A percentile compares a stretch with the other conserved stretches of the same genome.
Conservation (phyloP, 37 sponge, comb jelly and placozoan species). For the Cliona cf. orientalis region DNA sequence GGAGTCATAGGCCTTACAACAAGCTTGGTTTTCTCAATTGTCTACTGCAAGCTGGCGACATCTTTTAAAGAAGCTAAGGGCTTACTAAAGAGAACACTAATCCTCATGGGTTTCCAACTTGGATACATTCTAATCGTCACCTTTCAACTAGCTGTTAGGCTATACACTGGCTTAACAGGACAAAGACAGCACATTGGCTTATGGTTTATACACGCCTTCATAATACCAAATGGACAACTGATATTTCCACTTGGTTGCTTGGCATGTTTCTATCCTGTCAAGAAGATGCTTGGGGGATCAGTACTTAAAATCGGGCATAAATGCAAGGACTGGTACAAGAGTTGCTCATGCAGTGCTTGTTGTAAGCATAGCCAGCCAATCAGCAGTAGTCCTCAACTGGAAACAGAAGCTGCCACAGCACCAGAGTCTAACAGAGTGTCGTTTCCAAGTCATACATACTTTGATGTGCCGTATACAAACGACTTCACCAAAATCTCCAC, state of each 20-base stretch:
- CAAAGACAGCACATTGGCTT: neutral
- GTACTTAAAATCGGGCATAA: no score
- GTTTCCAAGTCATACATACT: neutral
- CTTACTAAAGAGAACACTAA: neutral
- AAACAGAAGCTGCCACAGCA: neutral
- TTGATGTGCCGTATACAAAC: neutral
- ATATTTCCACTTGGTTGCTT: neutral
- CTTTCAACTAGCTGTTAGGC: neutral
- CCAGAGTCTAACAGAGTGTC: neutral
- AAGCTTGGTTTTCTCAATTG: neutral
- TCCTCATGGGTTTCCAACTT: neutral
- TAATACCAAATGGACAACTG: neutral
- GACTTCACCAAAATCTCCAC: neutral
- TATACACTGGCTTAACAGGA: neutral
- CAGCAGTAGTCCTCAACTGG: no score
- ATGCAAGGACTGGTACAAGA: no score
- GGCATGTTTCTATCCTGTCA: neutral
- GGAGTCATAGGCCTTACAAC: neutral
- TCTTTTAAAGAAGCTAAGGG: neutral
- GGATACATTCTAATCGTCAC: neutral
- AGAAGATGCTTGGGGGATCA: neutral
- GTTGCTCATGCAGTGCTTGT: no score
- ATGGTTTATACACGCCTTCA: neutral
- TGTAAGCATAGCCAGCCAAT: no score
- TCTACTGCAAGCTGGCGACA: neutral